Evolutionary conservation across 2,797 vertebrate genomes (phyloP).

Genomic region (Somateria mollissima): DNA sequence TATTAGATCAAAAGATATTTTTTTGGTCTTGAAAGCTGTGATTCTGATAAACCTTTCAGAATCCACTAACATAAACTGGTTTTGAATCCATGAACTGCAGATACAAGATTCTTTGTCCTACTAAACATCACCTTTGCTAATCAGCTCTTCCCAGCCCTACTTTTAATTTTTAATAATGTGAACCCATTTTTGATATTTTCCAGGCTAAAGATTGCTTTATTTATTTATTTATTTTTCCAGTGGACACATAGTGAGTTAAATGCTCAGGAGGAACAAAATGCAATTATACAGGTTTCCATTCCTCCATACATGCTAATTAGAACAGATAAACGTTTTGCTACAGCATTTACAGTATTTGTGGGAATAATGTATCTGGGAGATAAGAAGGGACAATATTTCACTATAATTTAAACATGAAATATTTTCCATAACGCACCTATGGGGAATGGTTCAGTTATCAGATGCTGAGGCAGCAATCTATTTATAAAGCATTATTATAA

Average conservation of each 20-base stretch:
- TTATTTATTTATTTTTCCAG: not conserved
- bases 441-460: constrained; percentile 26
- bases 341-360: constrained; percentile 40
- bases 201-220: constrained; percentile 1
- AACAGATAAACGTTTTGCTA: constrained; percentile 61
- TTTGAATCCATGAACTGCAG: not conserved
- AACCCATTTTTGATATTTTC: constrained; percentile 26
- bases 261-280: constrained; percentile 63
- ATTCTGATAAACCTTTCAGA: not conserved
- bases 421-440: constrained; percentile 23
- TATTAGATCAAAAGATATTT: not conserved
- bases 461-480: constrained; percentile 31
- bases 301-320: constrained; percentile 72
- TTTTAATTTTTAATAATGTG: constrained; percentile 10
- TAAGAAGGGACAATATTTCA: constrained; percentile 53
- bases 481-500: constrained; percentile 47
- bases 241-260: constrained; percentile 62
- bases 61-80: not conserved
- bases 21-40: not conserved
- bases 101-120: not conserved
- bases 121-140: not conserved
- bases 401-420: constrained; percentile 53
- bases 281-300: constrained; percentile 62
- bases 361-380: constrained; percentile 41
- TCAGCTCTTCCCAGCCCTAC: not conserved